These are phyloP conservation scores for Elephantulus edwardii DNA, from an alignment of 2,113 vertebrate genomes.

Conservation along the genomic window DNA sequence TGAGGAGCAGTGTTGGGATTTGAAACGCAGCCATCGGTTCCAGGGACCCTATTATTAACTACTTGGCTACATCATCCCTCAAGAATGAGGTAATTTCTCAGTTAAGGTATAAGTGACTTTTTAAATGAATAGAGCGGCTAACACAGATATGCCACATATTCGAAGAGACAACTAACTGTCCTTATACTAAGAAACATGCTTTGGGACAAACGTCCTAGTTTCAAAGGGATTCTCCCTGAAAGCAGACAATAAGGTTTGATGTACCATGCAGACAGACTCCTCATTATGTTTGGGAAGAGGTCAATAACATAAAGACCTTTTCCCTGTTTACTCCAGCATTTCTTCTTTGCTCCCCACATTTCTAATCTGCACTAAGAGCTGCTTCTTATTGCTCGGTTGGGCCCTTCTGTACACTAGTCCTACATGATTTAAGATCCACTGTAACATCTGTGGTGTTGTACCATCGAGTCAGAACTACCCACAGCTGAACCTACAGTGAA, in stretches of 20 bases:
- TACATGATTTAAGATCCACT: neutral
- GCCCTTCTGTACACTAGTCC: neutral
- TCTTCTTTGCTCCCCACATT: neutral
- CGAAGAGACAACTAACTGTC: neutral
- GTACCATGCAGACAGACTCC: neutral
- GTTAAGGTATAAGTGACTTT: neutral
- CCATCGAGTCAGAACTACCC: too few relatives aligned
- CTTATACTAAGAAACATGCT: neutral
- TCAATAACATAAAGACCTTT: neutral
- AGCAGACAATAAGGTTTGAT: neutral
- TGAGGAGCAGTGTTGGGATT: neutral
- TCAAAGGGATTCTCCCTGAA: neutral
- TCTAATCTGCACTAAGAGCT: neutral
- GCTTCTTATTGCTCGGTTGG: neutral
- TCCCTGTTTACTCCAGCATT: neutral
- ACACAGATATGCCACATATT: neutral
- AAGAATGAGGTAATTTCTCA: neutral
- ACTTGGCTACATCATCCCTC: neutral
- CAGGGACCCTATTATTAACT: neutral
- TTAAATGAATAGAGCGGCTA: neutral
- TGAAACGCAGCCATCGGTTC: neutral
- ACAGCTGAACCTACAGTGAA: too few relatives aligned
- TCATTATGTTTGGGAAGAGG: neutral
- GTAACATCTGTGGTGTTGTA: neutral
- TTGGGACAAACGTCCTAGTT: neutral